These are phyloP conservation scores for Diceros bicornis DNA, from an alignment of 2,797 vertebrate genomes.

Conservation along the genomic window DNA sequence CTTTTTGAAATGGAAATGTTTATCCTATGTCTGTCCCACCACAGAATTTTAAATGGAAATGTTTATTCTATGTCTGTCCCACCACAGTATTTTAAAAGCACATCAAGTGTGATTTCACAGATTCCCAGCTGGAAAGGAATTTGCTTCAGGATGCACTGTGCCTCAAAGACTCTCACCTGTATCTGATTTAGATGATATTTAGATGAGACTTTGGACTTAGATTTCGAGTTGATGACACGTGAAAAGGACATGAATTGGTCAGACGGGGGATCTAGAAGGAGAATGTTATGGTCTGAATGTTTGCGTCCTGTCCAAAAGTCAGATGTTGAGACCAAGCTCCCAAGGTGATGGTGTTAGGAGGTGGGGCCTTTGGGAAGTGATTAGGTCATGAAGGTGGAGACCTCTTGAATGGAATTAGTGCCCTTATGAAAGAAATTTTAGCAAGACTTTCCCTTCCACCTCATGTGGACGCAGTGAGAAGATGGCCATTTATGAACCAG, in stretches of 20 bases:
- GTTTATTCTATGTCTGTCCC: background rate
- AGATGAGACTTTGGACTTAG: background rate
- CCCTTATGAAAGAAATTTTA: background rate
- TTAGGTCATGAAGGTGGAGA: background rate
- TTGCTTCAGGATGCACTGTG: rapidly evolving
- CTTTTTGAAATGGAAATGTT: no score
- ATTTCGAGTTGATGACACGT: background rate
- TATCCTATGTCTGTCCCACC: background rate
- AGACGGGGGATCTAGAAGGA: background rate
- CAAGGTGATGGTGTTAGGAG: background rate
- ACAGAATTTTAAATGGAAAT: background rate
- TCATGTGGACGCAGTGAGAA: background rate
- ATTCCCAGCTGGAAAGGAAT: background rate
- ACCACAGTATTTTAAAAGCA: background rate
- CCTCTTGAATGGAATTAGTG: background rate
- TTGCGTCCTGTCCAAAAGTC: background rate
- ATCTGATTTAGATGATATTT: background rate
- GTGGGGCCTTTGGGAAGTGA: background rate
- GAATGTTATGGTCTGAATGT: background rate
- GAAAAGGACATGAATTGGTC: background rate
- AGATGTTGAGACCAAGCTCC: background rate
- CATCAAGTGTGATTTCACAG: background rate
- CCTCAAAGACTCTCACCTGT: background rate
- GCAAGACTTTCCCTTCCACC: background rate
- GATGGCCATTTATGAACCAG: background rate